phyloP scores from a whole-genome alignment of 1,140 invertebrate genomes.

The Hestina assimilis region DNA sequence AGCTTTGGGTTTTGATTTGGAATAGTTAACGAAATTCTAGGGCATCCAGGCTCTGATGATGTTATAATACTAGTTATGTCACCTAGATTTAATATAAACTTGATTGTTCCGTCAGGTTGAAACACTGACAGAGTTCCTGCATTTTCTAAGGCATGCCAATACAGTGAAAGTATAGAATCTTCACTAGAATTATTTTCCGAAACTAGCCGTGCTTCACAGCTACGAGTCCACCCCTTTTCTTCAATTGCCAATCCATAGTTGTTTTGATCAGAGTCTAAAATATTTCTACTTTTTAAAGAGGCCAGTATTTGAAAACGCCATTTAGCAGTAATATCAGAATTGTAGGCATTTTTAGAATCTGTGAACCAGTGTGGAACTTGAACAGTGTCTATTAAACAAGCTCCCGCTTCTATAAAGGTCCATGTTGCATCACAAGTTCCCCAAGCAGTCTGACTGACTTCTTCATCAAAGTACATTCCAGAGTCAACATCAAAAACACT shows the following conservation, averaged over 20 bases:
- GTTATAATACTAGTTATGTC: slow-evolving; percentile 87
- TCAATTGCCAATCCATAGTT: slow-evolving; percentile 87
- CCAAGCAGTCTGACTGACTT: slow-evolving; percentile 84
- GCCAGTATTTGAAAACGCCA: slow-evolving; percentile 88
- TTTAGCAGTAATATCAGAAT: slow-evolving; percentile 83
- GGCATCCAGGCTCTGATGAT: slow-evolving; percentile 87
- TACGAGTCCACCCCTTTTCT: slow-evolving; percentile 90
- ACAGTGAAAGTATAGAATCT: slow-evolving; percentile 88
- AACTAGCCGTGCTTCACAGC: slow-evolving; percentile 85
- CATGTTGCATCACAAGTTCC: slow-evolving; percentile 87
- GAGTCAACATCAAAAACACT: slow-evolving; percentile 88
- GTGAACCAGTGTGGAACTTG: slow-evolving; percentile 88
- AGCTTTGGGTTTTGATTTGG: slow-evolving; percentile 79
- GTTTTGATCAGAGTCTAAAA: slow-evolving; percentile 75
- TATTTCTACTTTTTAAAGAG: slow-evolving; percentile 82
- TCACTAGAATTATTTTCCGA: slow-evolving; percentile 81
- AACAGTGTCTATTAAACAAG: slow-evolving; percentile 83
- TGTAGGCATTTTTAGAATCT: slow-evolving; percentile 78
- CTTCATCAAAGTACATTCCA: slow-evolving; percentile 87
- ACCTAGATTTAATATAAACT: slow-evolving; percentile 81
- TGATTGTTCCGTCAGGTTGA: slow-evolving; percentile 86
- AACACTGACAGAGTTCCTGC: slow-evolving; percentile 87
- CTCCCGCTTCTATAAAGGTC: slow-evolving; percentile 89
- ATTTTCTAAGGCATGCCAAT: slow-evolving; percentile 84
- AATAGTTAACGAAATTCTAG: slow-evolving; percentile 85